phyloP scores from a whole-genome alignment of 1,140 invertebrate species.

The Lucilia sericata region DNA sequence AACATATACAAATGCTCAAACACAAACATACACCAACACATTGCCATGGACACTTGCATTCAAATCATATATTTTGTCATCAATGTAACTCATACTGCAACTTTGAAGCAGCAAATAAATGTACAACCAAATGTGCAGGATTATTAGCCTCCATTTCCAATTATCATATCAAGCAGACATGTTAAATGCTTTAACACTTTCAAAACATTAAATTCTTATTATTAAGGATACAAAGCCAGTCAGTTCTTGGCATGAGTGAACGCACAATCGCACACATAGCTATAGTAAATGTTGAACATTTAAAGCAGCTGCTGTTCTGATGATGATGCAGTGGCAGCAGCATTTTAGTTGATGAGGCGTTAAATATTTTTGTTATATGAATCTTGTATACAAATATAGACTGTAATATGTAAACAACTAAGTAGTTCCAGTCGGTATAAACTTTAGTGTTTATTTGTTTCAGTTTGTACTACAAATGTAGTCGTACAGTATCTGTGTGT shows the following conservation, averaged over 20 bases:
- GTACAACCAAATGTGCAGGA: background rate
- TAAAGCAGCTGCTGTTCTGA: background rate
- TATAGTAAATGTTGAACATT: background rate
- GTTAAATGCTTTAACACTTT: slow-evolving; percentile 43
- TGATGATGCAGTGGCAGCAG: background rate
- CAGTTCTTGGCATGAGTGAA: background rate
- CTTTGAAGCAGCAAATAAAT: background rate
- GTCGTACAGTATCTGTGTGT: background rate
- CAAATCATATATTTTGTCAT: background rate
- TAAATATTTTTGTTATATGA: background rate
- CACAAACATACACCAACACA: background rate
- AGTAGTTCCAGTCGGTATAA: background rate
- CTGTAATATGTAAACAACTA: background rate
- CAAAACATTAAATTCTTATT: slow-evolving; percentile 41
- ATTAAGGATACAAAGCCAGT: slow-evolving; percentile 14
- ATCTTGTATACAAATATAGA: background rate
- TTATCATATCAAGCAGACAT: slow-evolving; percentile 40
- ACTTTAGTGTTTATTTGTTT: background rate
- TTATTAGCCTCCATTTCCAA: slow-evolving; percentile 40
- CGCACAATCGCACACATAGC: background rate
- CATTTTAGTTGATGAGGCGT: slow-evolving; percentile 16
- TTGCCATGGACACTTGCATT: background rate
- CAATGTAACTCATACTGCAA: background rate
- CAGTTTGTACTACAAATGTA: no score
- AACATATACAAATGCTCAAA: no score